phyloP scores from a whole-genome alignment of 2,113 vertebrate genomes.

The Forbesichthys agassizii region DNA sequence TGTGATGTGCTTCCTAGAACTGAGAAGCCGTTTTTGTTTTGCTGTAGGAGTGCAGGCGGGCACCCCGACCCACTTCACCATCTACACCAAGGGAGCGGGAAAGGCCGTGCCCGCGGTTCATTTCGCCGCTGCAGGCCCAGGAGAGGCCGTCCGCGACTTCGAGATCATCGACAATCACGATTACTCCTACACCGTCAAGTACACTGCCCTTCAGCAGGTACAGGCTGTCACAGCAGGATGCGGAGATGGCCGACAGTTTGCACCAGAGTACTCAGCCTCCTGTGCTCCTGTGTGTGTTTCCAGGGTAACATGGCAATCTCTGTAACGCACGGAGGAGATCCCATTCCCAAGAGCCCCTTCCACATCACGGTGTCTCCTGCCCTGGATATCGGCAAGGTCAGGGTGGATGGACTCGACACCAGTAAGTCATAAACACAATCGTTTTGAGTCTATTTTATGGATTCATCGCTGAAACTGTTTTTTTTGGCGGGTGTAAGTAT shows the following conservation, averaged over 20 bases:
- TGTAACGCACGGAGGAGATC: constrained; percentile 85
- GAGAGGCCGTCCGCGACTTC: constrained; percentile 87
- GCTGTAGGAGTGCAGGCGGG: constrained; percentile 89
- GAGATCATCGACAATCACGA: constrained; percentile 96
- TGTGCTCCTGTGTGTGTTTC: constrained; percentile 11
- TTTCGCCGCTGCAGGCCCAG: constrained; percentile 80
- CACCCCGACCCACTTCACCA: constrained; percentile 91
- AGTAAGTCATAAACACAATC: constrained; percentile 75
- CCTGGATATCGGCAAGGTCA: constrained; percentile 86
- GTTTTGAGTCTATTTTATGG: too few species aligned
- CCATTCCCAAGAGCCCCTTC: constrained; percentile 89
- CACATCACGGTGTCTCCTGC: constrained; percentile 82
- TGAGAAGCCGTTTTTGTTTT: constrained; percentile 21
- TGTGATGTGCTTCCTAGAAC: background rate
- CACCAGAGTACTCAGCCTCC: background rate
- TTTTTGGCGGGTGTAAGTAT: too few species aligned
- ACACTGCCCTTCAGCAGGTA: constrained; percentile 90
- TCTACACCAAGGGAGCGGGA: constrained; percentile 91
- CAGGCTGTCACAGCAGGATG: constrained; percentile 1
- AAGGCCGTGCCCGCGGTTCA: constrained; percentile 89
- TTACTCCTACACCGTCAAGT: constrained; percentile 94
- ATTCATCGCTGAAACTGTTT: too few species aligned
- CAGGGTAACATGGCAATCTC: constrained; percentile 88
- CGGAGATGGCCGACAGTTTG: background rate
- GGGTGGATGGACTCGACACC: constrained; percentile 87